These are phyloP conservation scores for Hafferia zeledoni DNA, from an alignment of 2,797 vertebrate genomes.

Conservation along the genomic window DNA sequence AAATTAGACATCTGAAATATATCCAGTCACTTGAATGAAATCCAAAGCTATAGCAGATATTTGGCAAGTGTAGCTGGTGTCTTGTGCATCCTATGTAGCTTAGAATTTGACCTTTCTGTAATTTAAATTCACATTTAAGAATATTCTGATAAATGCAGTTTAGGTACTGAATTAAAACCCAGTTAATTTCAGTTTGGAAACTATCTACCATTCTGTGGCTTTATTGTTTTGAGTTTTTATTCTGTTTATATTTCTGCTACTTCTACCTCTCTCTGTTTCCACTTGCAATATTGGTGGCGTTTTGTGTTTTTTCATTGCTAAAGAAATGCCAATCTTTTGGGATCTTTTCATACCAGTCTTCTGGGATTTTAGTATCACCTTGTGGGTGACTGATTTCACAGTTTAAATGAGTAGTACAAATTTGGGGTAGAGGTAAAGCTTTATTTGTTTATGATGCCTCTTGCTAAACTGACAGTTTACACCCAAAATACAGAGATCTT, in stretches of 20 bases:
- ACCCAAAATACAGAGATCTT: constrained; percentile 3
- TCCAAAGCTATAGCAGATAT: constrained; percentile 38
- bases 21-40: constrained; percentile 13
- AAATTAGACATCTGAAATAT: constrained; percentile 52
- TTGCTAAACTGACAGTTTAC: neutral
- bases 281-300: neutral
- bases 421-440: neutral
- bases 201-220: neutral
- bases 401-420: neutral
- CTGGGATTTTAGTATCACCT: neutral
- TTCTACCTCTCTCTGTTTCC: neutral
- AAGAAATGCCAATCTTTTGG: neutral
- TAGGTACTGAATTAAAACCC: neutral
- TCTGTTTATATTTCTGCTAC: neutral
- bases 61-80: constrained; percentile 37
- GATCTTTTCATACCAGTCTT: neutral
- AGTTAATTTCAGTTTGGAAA: neutral
- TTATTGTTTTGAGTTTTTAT: neutral
- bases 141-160: neutral
- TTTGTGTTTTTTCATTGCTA: neutral
- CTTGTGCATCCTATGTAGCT: neutral
- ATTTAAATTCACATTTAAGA: neutral
- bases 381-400: neutral
- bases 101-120: neutral
- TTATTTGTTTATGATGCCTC: neutral